Conservation (phyloP, 2,113 vertebrate species). For the Ginglymostoma cirratum region DNA sequence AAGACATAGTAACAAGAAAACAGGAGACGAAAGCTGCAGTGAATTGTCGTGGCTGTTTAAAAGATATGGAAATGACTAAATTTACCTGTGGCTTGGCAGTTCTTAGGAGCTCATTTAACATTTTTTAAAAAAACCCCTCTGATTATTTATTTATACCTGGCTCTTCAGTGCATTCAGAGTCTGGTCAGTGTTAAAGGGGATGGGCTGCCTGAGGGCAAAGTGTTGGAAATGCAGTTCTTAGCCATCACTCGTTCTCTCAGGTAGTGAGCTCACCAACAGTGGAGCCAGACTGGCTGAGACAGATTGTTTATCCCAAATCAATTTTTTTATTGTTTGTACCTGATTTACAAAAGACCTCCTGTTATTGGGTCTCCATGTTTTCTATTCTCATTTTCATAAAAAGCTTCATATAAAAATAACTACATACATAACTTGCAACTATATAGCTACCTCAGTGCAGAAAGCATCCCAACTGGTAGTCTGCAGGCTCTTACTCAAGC, state of each 20-base stretch:
- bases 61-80: conserved; percentile 4
- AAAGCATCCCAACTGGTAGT: background rate
- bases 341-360: background rate
- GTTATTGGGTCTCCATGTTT: background rate
- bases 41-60: background rate
- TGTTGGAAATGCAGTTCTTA: background rate
- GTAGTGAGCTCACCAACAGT: background rate
- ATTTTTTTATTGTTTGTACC: background rate
- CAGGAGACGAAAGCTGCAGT: background rate
- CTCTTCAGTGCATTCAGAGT: background rate
- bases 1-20: conserved; percentile 10
- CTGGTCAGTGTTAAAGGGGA: background rate
- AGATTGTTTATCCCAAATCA: background rate
- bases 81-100: conserved; percentile 22
- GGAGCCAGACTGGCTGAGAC: background rate
- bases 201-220: background rate
- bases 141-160: conserved; percentile 28
- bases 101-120: conserved; percentile 4
- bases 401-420: background rate
- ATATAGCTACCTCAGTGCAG: background rate
- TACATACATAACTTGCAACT: background rate
- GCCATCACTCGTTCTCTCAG: conserved; percentile 3
- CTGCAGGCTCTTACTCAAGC: background rate
- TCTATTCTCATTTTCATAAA: background rate
- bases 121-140: background rate